A percentile compares a stretch with the other conserved stretches of the same genome.
Conservation (phyloP, 2,888 invertebrate species). For the Athripsodes cinereus region DNA sequence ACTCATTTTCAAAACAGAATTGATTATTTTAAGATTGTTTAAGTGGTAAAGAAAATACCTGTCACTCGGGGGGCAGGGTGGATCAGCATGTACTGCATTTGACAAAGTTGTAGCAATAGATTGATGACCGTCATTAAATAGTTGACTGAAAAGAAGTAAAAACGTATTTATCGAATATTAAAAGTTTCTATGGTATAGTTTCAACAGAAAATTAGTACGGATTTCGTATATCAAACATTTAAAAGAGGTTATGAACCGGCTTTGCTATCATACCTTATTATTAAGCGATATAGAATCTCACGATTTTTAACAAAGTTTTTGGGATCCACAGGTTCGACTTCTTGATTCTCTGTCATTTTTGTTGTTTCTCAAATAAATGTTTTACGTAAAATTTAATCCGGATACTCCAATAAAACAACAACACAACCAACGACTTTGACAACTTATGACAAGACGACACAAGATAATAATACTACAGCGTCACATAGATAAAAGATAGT, state of each 20-base stretch:
- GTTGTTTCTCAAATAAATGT: no score
- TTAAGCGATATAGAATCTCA: constrained; percentile 82
- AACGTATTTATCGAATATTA: neutral
- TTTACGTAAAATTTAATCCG: no score
- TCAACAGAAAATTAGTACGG: no score
- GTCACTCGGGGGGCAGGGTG: constrained; percentile 94
- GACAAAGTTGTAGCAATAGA: constrained; percentile 83
- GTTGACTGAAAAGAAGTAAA: constrained; percentile 60
- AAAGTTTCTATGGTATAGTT: neutral
- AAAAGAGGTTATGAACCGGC: neutral
- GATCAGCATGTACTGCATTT: constrained; percentile 80
- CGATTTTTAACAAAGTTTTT: constrained; percentile 82
- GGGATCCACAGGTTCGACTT: constrained; percentile 42
- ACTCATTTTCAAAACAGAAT: no score
- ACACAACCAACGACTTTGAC: neutral
- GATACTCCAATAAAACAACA: neutral
- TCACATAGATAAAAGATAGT: no score
- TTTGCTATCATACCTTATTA: constrained; percentile 67
- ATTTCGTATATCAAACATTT: no score
- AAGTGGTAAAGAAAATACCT: constrained; percentile 38
- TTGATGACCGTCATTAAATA: constrained; percentile 96
- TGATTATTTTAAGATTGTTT: no score
- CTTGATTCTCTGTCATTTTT: constrained; percentile 19
- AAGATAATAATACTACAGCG: no score
- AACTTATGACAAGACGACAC: neutral